A percentile compares a stretch with the other conserved stretches of the same genome.
Conservation (phyloP, 2,888 invertebrate species). For the Cosmia pyralina region DNA sequence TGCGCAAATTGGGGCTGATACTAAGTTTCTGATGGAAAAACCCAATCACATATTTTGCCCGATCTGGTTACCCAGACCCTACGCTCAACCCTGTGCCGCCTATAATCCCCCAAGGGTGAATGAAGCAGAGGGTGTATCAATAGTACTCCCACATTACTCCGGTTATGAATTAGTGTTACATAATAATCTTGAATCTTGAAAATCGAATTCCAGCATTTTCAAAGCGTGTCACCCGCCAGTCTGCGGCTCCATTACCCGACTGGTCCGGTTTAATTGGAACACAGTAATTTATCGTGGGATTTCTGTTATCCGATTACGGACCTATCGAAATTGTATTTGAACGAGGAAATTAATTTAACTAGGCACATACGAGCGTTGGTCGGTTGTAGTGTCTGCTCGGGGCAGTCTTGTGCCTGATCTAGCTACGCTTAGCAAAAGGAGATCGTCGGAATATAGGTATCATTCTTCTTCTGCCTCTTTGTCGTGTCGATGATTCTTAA, state of each 20-base stretch:
- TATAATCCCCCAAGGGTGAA: background rate
- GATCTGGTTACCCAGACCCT: too few relatives aligned
- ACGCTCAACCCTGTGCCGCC: too few relatives aligned
- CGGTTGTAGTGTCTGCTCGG: conserved; percentile 15
- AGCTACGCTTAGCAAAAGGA: background rate
- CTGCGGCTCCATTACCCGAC: conserved; percentile 52
- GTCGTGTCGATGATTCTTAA: too few relatives aligned
- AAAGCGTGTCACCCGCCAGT: conserved; percentile 31
- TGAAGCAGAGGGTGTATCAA: background rate
- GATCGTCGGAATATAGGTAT: background rate
- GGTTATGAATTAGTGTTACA: background rate
- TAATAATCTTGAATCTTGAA: background rate
- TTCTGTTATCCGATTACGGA: conserved; percentile 80
- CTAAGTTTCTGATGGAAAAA: too few relatives aligned
- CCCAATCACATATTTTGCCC: too few relatives aligned
- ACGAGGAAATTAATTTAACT: conserved; percentile 76
- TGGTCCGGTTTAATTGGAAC: conserved; percentile 79
- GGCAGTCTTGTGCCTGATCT: conserved; percentile 23
- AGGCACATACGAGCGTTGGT: conserved; percentile 57
- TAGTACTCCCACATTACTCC: background rate
- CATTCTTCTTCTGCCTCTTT: background rate
- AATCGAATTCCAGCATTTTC: background rate
- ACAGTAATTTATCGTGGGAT: conserved; percentile 80
- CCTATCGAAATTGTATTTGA: conserved; percentile 81
- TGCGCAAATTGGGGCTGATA: too few relatives aligned